phyloP scores from a whole-genome alignment of 2,888 invertebrate genomes.

The Pristionchus arcanus region DNA sequence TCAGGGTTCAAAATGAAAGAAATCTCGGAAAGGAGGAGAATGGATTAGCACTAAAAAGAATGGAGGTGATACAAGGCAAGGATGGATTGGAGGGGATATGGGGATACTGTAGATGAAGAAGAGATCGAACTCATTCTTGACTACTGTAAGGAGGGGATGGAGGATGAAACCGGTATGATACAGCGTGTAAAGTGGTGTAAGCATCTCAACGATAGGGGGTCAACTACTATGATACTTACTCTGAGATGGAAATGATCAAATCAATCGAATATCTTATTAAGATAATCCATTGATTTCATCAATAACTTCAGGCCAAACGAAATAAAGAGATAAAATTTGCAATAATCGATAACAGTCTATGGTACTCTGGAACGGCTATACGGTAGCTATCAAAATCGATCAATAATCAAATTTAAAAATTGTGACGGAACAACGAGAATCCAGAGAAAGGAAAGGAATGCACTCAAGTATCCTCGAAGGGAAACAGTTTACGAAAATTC shows the following conservation, averaged over 20 bases:
- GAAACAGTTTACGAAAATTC: background rate
- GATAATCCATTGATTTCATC: background rate
- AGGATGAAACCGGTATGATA: constrained; percentile 31
- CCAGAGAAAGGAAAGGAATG: constrained; percentile 4
- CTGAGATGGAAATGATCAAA: constrained; percentile 33
- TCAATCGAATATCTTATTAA: background rate
- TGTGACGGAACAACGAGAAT: constrained; percentile 5
- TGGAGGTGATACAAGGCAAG: constrained; percentile 17
- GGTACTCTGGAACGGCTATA: constrained; percentile 45
- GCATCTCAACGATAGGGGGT: background rate
- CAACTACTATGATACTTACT: constrained; percentile 35
- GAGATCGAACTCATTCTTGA: constrained; percentile 11
- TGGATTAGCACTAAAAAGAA: background rate
- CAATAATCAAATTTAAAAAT: constrained; percentile 11
- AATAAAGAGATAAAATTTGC: background rate
- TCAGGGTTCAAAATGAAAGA: constrained; percentile 23
- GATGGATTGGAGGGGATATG: constrained; percentile 9
- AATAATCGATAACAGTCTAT: constrained; percentile 48
- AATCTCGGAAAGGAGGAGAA: background rate
- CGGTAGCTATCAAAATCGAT: constrained; percentile 18
- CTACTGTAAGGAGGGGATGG: background rate
- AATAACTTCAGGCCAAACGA: constrained; percentile 29
- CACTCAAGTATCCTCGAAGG: background rate
- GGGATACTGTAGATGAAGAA: constrained; percentile 11
- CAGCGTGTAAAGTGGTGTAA: constrained; percentile 36